These are phyloP conservation scores for Tapirus terrestris DNA, from an alignment of 2,113 vertebrate genomes.

Conservation along the genomic window DNA sequence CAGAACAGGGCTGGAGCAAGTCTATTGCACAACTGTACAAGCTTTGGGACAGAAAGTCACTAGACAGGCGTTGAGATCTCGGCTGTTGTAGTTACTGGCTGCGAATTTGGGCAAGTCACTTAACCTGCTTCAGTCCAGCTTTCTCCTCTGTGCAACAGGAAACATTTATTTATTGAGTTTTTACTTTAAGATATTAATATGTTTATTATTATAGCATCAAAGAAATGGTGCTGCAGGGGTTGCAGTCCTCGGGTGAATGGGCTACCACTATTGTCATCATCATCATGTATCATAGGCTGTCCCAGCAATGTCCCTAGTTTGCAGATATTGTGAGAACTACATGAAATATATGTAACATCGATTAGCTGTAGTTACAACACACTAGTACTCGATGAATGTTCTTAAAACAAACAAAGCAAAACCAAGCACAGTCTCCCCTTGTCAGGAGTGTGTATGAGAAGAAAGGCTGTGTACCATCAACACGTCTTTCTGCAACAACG, in stretches of 20 bases:
- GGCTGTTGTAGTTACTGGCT: neutral
- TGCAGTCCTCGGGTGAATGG: neutral
- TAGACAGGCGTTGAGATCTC: neutral
- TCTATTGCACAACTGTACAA: neutral
- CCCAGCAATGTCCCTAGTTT: neutral
- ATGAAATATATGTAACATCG: neutral
- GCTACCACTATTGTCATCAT: neutral
- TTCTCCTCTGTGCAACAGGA: neutral
- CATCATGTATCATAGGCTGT: neutral
- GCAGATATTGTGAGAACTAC: neutral
- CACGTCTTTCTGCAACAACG: neutral
- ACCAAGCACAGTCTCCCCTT: neutral
- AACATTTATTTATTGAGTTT: neutral
- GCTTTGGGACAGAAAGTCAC: neutral
- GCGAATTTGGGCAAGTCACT: neutral
- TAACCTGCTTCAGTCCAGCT: neutral
- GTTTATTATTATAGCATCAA: neutral
- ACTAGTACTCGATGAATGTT: neutral
- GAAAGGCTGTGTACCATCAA: neutral
- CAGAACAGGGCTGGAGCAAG: neutral
- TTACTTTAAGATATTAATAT: neutral
- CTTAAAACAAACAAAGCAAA: slow-evolving; percentile 31
- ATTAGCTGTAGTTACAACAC: neutral
- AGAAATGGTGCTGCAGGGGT: neutral
- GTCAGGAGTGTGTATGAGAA: neutral